These are phyloP conservation scores for Dicentrarchus labrax DNA, from an alignment of 2,113 vertebrate genomes.

Conservation along the genomic window DNA sequence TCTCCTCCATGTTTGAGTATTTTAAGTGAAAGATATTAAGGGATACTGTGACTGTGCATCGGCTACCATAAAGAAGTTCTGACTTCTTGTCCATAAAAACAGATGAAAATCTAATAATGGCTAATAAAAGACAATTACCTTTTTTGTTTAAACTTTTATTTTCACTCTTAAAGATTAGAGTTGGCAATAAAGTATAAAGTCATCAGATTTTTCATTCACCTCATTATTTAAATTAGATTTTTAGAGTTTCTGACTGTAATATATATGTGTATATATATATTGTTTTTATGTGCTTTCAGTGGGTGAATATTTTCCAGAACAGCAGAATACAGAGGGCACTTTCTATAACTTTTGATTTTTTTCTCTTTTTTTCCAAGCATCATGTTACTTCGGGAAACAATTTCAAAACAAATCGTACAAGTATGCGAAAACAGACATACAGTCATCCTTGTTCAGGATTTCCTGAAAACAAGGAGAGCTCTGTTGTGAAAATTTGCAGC, in stretches of 20 bases:
- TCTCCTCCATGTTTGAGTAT: not conserved
- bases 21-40: not conserved
- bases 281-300: no score
- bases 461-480: conserved; percentile 46
- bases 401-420: conserved; percentile 23
- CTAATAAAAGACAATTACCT: not conserved
- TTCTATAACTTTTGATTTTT: not conserved
- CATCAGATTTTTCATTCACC: no score
- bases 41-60: no score
- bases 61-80: no score
- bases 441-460: conserved; percentile 39
- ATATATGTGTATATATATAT: no score
- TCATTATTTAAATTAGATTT: no score
- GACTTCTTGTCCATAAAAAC: not conserved
- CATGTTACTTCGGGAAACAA: conserved; percentile 23
- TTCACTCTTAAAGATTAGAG: not conserved
- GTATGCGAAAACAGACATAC: conserved; percentile 16
- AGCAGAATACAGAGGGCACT: not conserved
- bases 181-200: not conserved
- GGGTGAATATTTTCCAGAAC: no score
- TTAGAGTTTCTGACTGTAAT: no score
- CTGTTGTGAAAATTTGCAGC: conserved; percentile 44
- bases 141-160: not conserved
- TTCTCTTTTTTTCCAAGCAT: not conserved
- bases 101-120: not conserved